phyloP scores from a whole-genome alignment of 2,113 vertebrate genomes.

The Alectura lathami region DNA sequence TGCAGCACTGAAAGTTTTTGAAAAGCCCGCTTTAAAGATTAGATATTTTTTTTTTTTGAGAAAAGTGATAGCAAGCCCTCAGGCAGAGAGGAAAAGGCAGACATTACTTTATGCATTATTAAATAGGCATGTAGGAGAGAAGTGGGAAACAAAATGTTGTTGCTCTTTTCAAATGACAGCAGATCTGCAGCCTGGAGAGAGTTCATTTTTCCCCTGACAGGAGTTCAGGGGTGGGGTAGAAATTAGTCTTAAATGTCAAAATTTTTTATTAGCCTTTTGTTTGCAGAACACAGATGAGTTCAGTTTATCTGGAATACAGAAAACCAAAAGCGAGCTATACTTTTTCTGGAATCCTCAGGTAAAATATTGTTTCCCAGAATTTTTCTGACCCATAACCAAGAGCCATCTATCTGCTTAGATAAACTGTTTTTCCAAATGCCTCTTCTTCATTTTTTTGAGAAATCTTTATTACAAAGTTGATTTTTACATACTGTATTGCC shows the following conservation, averaged over 20 bases:
- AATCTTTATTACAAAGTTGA: background rate
- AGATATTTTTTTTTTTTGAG: background rate
- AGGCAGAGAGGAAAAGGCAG: background rate
- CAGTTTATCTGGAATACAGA: background rate
- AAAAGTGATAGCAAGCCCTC: background rate
- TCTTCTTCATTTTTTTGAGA: background rate
- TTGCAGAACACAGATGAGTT: background rate
- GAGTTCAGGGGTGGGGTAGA: background rate
- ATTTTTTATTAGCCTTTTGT: background rate
- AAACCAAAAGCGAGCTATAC: background rate
- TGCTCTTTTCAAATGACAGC: background rate
- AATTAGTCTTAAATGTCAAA: background rate
- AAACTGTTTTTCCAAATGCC: background rate
- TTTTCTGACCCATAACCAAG: background rate
- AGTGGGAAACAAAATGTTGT: background rate
- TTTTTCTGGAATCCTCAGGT: background rate
- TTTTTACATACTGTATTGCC: background rate
- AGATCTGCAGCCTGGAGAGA: background rate
- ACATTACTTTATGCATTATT: background rate
- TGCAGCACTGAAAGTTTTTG: background rate
- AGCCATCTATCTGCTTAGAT: background rate
- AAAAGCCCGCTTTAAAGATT: background rate
- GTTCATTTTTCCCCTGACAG: background rate
- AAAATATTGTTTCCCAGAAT: background rate
- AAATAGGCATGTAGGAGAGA: background rate